Evolutionary conservation across 1,140 invertebrate species (phyloP).

Genomic region (Megathymus violae): DNA sequence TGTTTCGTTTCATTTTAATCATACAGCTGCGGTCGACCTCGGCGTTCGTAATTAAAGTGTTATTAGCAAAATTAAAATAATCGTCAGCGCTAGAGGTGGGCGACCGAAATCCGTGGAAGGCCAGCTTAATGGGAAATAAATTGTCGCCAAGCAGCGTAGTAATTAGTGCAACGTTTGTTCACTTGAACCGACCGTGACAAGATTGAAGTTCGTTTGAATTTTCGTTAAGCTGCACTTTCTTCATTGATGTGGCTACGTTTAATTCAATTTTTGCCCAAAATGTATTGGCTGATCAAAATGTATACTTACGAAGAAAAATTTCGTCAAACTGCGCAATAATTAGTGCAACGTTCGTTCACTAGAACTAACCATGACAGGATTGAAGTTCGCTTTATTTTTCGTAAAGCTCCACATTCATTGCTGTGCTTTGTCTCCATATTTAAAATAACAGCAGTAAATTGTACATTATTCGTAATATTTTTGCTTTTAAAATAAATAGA

Average conservation of each 20-base stretch:
- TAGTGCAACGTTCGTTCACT: background rate
- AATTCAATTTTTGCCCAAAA: background rate
- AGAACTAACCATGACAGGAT: too few relatives aligned
- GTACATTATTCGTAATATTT: too few relatives aligned
- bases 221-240: conserved; percentile 57
- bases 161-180: conserved; percentile 72
- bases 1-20: conserved; percentile 39
- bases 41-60: conserved; percentile 73
- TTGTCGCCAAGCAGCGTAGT: conserved; percentile 70
- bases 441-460: too few relatives aligned
- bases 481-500: too few relatives aligned
- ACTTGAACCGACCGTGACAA: conserved; percentile 75
- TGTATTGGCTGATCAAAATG: too few relatives aligned
- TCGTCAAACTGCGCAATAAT: too few relatives aligned
- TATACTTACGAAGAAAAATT: background rate
- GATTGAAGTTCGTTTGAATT: conserved; percentile 57
- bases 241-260: conserved; percentile 12
- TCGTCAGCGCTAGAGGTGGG: conserved; percentile 69
- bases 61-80: conserved; percentile 80
- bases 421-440: too few relatives aligned
- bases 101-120: conserved; percentile 74
- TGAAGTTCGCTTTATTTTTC: too few relatives aligned
- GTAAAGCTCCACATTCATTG: too few relatives aligned
- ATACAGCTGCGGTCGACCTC: conserved; percentile 51
- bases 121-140: conserved; percentile 79